phyloP scores from a whole-genome alignment of 2,113 vertebrate species.

The Condylura cristata region DNA sequence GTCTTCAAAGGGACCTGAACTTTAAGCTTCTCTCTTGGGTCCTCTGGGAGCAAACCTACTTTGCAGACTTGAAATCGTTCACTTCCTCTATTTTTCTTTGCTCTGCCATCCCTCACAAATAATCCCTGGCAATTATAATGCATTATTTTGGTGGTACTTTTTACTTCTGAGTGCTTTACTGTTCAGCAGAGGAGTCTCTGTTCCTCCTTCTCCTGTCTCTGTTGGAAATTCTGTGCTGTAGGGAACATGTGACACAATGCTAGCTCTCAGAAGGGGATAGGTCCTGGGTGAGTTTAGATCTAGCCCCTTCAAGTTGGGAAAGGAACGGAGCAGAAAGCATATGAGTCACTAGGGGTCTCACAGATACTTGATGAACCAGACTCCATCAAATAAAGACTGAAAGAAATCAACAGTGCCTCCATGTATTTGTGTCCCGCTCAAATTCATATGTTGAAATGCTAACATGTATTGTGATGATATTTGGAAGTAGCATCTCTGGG shows the following conservation, averaged over 20 bases:
- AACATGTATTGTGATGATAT: neutral
- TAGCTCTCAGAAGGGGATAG: neutral
- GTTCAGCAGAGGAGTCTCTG: neutral
- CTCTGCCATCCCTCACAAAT: neutral
- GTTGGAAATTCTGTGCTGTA: neutral
- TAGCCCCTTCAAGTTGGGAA: neutral
- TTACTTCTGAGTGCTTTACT: slow-evolving; percentile 5
- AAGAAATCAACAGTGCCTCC: neutral
- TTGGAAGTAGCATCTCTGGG: no score
- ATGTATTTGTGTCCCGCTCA: no score
- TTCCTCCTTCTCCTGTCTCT: neutral
- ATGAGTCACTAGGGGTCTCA: neutral
- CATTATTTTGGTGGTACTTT: neutral
- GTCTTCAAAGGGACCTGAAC: slow-evolving; percentile 47
- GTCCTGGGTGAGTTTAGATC: neutral
- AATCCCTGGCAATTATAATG: neutral
- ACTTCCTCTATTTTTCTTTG: neutral
- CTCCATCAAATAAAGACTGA: neutral
- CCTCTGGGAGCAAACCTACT: slow-evolving; percentile 32
- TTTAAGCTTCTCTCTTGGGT: neutral
- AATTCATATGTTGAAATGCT: neutral
- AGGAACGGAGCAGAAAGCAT: neutral
- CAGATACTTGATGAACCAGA: neutral
- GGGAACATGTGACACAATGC: neutral
- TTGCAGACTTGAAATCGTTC: neutral